phyloP scores from a whole-genome alignment of 2,888 invertebrate species.

The Timema podura region DNA sequence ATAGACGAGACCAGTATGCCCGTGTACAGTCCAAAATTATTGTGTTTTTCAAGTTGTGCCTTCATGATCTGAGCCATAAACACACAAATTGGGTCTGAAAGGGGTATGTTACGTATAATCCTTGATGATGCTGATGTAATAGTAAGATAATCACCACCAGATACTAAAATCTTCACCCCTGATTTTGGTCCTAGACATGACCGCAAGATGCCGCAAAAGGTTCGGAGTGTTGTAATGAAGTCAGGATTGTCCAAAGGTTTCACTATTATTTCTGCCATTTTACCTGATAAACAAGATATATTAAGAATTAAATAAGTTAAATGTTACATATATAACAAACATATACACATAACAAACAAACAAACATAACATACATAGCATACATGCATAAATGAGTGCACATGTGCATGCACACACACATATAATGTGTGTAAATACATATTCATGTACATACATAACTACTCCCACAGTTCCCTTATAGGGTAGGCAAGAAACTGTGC shows the following conservation, averaged over 20 bases:
- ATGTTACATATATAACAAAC: too few relatives aligned
- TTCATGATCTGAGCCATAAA: slow-evolving; percentile 28
- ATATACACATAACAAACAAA: too few relatives aligned
- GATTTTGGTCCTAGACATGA: slow-evolving; percentile 28
- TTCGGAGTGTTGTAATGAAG: slow-evolving; percentile 20
- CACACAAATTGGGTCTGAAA: slow-evolving; percentile 26
- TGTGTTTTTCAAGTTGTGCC: slow-evolving; percentile 21
- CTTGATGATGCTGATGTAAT: slow-evolving; percentile 28
- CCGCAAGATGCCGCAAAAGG: slow-evolving; percentile 21
- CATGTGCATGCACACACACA: too few relatives aligned
- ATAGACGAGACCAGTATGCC: slow-evolving; percentile 24
- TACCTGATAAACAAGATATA: not conserved
- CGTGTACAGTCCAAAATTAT: slow-evolving; percentile 28
- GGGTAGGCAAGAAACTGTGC: too few relatives aligned
- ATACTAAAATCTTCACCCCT: slow-evolving; percentile 28
- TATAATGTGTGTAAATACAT: too few relatives aligned
- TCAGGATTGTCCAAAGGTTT: slow-evolving; percentile 27
- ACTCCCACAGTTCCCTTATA: too few relatives aligned
- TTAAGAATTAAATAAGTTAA: too few relatives aligned
- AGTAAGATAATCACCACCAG: slow-evolving; percentile 24
- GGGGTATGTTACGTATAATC: slow-evolving; percentile 23
- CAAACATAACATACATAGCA: too few relatives aligned
- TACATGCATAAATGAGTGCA: too few relatives aligned
- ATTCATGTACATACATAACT: too few relatives aligned
- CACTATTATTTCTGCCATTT: slow-evolving; percentile 17